These are phyloP conservation scores for Catocala sponsa DNA, from an alignment of 2,888 invertebrate genomes.

Conservation along the genomic window DNA sequence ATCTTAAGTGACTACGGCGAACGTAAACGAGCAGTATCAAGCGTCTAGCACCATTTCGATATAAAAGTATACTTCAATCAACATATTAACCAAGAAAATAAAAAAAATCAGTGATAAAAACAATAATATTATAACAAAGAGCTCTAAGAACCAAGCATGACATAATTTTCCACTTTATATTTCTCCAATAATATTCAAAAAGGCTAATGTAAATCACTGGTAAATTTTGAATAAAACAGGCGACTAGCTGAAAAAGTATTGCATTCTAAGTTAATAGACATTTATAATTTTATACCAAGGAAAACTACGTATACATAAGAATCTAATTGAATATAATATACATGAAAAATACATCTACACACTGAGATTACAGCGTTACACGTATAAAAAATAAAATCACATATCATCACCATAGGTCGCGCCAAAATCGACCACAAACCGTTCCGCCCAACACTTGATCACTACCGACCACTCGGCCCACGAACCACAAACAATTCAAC, in stretches of 20 bases:
- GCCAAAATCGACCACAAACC: constrained; percentile 43
- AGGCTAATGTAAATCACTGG: constrained; percentile 64
- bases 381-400: constrained; percentile 82
- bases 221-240: constrained; percentile 76
- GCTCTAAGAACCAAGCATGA: constrained; percentile 55
- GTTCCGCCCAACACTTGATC: constrained; percentile 48
- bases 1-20: constrained; percentile 71
- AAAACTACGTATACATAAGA: constrained; percentile 74
- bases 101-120: constrained; percentile 69
- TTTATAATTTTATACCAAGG: constrained; percentile 56
- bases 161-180: constrained; percentile 34
- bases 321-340: constrained; percentile 71
- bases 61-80: constrained; percentile 80
- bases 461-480: constrained; percentile 64
- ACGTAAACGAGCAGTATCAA: constrained; percentile 75
- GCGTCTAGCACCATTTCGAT: constrained; percentile 87
- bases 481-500: constrained; percentile 53
- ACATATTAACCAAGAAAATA: constrained; percentile 82
- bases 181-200: constrained; percentile 58
- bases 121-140: constrained; percentile 70
- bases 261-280: constrained; percentile 73
- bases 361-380: constrained; percentile 79
- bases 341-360: constrained; percentile 73
- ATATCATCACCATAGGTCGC: constrained; percentile 67
- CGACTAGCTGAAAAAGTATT: constrained; percentile 82